These are phyloP conservation scores for Temnopleurus reevesii DNA, from an alignment of 53 echinoderm and acorn worm genomes.

Conservation along the genomic window DNA sequence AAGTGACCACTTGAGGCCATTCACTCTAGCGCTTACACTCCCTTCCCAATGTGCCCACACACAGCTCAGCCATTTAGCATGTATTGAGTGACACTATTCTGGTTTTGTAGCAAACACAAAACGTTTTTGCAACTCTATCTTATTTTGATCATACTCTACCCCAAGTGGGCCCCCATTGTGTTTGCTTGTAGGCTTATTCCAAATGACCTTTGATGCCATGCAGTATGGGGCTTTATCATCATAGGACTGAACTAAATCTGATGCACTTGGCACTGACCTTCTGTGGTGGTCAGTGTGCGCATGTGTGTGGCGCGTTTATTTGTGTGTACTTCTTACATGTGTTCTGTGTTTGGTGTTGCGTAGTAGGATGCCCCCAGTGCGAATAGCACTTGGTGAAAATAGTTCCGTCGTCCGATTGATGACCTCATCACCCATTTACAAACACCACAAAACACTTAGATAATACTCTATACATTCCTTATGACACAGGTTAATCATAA, in stretches of 20 bases:
- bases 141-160: conserved; percentile 8
- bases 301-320: background rate
- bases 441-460: background rate
- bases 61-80: background rate
- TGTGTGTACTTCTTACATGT: background rate
- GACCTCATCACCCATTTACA: conserved; percentile 28
- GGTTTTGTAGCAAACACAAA: conserved; percentile 34
- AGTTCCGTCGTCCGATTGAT: conserved; percentile 32
- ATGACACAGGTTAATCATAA: conserved; percentile 2
- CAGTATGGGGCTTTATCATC: background rate
- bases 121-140: conserved; percentile 48
- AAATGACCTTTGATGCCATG: conserved; percentile 17
- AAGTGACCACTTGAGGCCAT: conserved; percentile 47
- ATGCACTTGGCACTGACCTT: conserved; percentile 43
- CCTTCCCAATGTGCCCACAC: background rate
- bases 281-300: background rate
- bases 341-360: background rate
- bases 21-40: conserved; percentile 23
- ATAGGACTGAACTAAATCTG: background rate
- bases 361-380: conserved; percentile 22
- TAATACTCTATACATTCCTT: background rate
- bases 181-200: conserved; percentile 11
- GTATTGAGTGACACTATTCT: background rate
- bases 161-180: conserved; percentile 41
- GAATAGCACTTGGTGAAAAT: conserved; percentile 31